Percentiles rank a stretch among this genome's conserved stretches.
These are phyloP conservation scores for Stictonetta naevosa DNA, from an alignment of 2,113 vertebrate genomes.

Conservation along the genomic window DNA sequence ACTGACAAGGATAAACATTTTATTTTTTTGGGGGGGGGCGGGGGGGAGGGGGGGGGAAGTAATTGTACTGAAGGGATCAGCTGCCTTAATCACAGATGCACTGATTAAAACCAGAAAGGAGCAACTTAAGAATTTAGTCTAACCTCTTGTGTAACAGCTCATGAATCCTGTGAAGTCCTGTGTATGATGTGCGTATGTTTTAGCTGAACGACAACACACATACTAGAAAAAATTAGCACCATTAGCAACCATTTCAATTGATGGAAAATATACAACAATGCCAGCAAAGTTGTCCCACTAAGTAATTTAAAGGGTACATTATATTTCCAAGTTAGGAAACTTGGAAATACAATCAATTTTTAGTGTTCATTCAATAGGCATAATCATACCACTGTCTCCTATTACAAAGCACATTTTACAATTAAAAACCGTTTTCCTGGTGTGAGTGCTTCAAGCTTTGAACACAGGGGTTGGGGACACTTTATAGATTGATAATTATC, in stretches of 20 bases:
- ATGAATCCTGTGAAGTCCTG: not conserved
- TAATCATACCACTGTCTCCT: not conserved
- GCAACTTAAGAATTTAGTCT: not conserved
- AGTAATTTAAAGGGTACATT: not conserved
- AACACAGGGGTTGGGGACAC: not conserved
- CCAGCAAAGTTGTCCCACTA: not conserved
- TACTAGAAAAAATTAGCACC: not conserved
- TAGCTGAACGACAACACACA: not conserved
- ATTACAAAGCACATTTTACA: not conserved
- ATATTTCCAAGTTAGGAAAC: not conserved
- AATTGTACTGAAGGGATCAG: not conserved
- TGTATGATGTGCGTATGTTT: not conserved
- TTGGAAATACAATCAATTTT: not conserved
- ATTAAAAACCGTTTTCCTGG: not conserved
- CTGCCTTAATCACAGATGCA: not conserved
- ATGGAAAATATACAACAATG: not conserved
- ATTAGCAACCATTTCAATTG: not conserved
- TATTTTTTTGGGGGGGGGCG: not conserved
- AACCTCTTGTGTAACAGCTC: not conserved
- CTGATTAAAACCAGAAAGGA: not conserved
- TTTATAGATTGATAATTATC: not conserved
- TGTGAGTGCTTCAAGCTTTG: not conserved
- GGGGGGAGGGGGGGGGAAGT: no score
- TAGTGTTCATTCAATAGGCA: not conserved
- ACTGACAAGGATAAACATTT: not conserved